Evolutionary conservation across 1,140 invertebrate species (phyloP), one percentile per base, ranked within the genome.

Genomic region (Plutomurus gul): DNA sequence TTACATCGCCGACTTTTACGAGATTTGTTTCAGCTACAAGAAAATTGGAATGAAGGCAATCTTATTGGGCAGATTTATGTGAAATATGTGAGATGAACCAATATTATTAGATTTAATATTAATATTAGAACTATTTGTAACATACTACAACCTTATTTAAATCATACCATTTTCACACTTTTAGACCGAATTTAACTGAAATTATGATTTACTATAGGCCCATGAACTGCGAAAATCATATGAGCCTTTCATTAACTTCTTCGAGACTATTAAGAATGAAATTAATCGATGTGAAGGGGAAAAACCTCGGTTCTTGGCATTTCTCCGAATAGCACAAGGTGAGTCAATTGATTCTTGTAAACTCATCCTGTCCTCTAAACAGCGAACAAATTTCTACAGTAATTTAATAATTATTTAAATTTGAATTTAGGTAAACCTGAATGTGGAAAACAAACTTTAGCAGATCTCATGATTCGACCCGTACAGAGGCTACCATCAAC

Each of bases 201-300:
- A 77, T 83, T 40, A 13, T n/a, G n/a, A n/a, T n/a, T n/a, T 46
- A 5, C 33, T 80, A 46, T 84, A 89, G 88, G 85, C 87, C 18
- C 86, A 88, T 40, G 88, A 86, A n/a, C 82, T 99, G 81, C 90
- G 94, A 60, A 97, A 95, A 87, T 94, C 96, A 0, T 99, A 99
- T 89, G 96, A 97, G 65, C 95, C 96, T 6, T 99, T 97, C 87
- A 93, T 99, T 11, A 99, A 99, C 87, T 99, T 95, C 86, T 99
- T 98, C 87, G 96, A 99, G 87, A 94, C 95, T 86, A 96, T 95
- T 85, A 98, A 98, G 87, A 94, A 96, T 85, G 95, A 94, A 88
- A 90, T 99, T 83, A 88, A 91, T 79, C 91, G 93, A 85, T 98
- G 95, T 89, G 96, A 97, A 88, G 90, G 91, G 86, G 92, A 92